These are phyloP conservation scores for Calyptomena viridis DNA, from an alignment of 2,113 vertebrate genomes.

Conservation along the genomic window DNA sequence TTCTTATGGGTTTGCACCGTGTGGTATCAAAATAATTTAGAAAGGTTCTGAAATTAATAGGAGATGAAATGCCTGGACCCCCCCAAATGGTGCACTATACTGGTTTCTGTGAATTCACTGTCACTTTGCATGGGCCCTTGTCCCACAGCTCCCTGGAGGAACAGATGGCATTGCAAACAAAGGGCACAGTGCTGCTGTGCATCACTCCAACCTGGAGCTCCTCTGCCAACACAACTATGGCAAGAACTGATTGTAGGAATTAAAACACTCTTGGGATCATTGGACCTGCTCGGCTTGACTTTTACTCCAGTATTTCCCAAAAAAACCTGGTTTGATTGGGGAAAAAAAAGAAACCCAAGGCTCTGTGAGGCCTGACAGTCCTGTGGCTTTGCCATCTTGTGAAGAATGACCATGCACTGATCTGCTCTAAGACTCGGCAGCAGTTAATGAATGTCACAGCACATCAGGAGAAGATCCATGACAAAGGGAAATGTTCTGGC, in stretches of 20 bases:
- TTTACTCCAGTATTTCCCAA: background rate
- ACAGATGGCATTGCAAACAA: background rate
- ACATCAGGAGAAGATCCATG: background rate
- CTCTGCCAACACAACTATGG: background rate
- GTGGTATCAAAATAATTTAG: background rate
- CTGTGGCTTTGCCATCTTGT: background rate
- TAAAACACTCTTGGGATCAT: background rate
- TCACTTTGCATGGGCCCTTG: background rate
- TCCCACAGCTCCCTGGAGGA: background rate
- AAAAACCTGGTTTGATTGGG: background rate
- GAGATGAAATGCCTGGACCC: background rate
- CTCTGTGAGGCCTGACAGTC: background rate
- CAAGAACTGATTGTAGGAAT: background rate
- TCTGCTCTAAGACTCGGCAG: background rate
- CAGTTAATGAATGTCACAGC: background rate
- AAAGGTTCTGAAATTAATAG: background rate
- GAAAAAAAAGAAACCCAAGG: background rate
- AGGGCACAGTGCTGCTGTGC: background rate
- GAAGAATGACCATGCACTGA: background rate
- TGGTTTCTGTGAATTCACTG: background rate
- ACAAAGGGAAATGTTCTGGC: background rate
- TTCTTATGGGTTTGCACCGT: background rate
- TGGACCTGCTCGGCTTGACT: background rate
- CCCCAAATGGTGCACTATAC: fast-evolving
- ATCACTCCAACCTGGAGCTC: background rate